A percentile compares a stretch with the other conserved stretches of the same genome.
Conservation (phyloP, 1,140 invertebrate genomes). For the Megalopta genalis region DNA sequence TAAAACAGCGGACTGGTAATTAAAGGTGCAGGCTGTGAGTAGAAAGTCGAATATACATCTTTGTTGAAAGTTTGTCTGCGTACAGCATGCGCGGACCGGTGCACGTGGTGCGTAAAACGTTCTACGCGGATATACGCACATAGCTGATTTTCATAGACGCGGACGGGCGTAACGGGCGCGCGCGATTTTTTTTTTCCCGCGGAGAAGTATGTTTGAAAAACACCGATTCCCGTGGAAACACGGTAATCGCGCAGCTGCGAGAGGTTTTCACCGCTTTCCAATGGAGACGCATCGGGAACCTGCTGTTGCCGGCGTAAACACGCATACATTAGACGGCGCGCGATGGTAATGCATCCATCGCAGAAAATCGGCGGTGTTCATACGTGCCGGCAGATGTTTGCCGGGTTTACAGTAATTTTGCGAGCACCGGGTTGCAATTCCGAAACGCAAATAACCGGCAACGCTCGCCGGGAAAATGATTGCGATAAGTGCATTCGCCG, state of each 20-base stretch:
- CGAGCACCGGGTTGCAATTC: constrained; percentile 42
- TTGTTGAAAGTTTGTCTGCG: no score
- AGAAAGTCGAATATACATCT: no score
- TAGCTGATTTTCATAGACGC: neutral
- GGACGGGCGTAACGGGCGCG: neutral
- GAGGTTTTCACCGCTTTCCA: neutral
- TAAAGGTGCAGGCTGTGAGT: no score
- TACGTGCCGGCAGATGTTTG: constrained; percentile 52
- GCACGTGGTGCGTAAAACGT: no score
- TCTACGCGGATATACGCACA: no score
- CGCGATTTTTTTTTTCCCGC: no score
- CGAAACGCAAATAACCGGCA: constrained; percentile 35
- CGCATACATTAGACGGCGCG: constrained; percentile 8
- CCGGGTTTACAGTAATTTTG: constrained; percentile 48
- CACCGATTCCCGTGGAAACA: neutral
- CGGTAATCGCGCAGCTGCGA: neutral
- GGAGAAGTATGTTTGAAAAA: neutral
- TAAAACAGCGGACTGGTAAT: no score
- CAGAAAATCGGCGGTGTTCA: constrained; percentile 13
- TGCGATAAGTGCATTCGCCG: constrained; percentile 21
- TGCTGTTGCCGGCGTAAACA: constrained; percentile 17
- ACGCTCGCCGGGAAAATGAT: constrained; percentile 11
- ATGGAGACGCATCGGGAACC: constrained; percentile 9
- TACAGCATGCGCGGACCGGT: no score
- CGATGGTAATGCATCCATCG: constrained; percentile 27